These are phyloP conservation scores for Amiota minor DNA, from an alignment of 2,888 invertebrate species.

Conservation along the genomic window DNA sequence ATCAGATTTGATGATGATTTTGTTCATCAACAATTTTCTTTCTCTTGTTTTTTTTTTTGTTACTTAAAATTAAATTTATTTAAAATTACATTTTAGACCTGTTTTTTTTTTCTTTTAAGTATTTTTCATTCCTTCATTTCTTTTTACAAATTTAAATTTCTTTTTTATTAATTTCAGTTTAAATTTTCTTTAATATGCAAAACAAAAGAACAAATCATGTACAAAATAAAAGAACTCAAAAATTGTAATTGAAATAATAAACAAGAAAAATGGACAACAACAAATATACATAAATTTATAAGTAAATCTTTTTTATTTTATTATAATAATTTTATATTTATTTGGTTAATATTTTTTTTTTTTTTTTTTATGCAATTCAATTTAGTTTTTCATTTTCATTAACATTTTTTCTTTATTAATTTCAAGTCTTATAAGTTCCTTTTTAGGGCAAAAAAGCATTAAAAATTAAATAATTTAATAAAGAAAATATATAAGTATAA, in stretches of 20 bases:
- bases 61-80: conserved; percentile 44
- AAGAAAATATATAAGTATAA: conserved; percentile 52
- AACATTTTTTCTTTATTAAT: conserved; percentile 50
- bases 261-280: background rate
- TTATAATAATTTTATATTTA: conserved; percentile 26
- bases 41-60: background rate
- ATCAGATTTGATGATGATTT: too few relatives aligned
- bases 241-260: conserved; percentile 5
- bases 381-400: conserved; percentile 30
- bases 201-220: conserved; percentile 5
- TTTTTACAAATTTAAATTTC: conserved; percentile 2
- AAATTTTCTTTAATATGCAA: background rate
- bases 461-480: conserved; percentile 49
- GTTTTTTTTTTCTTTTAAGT: conserved; percentile 49
- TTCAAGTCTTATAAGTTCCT: conserved; percentile 71
- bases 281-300: conserved; percentile 3
- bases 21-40: too few relatives aligned
- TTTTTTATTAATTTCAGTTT: conserved; percentile 5
- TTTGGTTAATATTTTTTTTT: conserved; percentile 26
- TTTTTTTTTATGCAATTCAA: conserved; percentile 29
- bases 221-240: background rate
- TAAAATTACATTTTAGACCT: conserved; percentile 60
- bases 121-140: conserved; percentile 37
- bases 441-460: conserved; percentile 69
- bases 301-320: conserved; percentile 15